These are phyloP conservation scores for Cheilosia soror DNA, from an alignment of 2,888 invertebrate species.

Conservation along the genomic window DNA sequence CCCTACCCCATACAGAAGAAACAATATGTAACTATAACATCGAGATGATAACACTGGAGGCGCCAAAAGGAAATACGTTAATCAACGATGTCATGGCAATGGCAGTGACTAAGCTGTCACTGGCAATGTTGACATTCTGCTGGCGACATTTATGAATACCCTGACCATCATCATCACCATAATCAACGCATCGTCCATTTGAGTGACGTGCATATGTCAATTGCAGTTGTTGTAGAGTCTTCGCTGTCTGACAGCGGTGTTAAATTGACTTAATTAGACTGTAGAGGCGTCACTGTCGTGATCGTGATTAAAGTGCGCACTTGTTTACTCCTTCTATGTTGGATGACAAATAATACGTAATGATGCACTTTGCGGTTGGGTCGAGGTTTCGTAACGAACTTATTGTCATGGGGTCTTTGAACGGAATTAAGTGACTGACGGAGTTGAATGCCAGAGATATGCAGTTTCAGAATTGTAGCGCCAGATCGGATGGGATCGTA, in stretches of 20 bases:
- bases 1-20: not conserved
- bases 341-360: too few species aligned
- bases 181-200: constrained; percentile 1
- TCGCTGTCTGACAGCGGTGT: constrained; percentile 12
- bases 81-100: not conserved
- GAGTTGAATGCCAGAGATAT: too few species aligned
- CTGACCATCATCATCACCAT: constrained; percentile 1
- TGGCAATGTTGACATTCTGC: not conserved
- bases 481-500: too few species aligned
- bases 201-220: constrained; percentile 16
- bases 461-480: too few species aligned
- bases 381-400: too few species aligned
- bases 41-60: constrained; percentile 1
- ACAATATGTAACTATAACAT: not conserved
- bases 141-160: constrained; percentile 8
- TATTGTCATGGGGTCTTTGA: too few species aligned
- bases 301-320: too few species aligned
- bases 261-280: not conserved
- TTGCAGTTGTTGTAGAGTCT: not conserved
- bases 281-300: not conserved
- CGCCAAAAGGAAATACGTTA: constrained; percentile 17
- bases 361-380: too few species aligned
- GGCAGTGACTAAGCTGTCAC: not conserved
- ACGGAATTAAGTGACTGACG: too few species aligned
- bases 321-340: too few species aligned